Evolutionary conservation across 2,888 invertebrate genomes (phyloP).

Genomic region (Geophilus truncorum): DNA sequence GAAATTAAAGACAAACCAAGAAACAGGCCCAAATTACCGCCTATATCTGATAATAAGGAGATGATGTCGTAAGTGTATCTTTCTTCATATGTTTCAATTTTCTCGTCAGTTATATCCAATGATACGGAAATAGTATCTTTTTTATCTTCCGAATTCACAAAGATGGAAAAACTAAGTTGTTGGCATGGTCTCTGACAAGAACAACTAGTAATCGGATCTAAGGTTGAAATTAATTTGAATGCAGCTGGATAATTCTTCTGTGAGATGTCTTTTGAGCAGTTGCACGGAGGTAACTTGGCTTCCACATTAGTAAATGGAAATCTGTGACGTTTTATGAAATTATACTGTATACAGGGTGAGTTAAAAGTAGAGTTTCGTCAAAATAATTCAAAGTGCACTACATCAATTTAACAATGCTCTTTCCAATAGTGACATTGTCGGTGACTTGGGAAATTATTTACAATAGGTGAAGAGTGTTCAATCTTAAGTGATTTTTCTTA

Average conservation of each 20-base stretch:
- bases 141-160: background rate
- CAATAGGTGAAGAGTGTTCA: too few species aligned
- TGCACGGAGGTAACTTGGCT: background rate
- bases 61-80: background rate
- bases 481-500: too few species aligned
- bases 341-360: too few species aligned
- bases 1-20: background rate
- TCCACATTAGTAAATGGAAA: background rate
- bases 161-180: background rate
- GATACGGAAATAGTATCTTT: background rate
- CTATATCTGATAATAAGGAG: background rate
- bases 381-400: too few species aligned
- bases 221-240: background rate
- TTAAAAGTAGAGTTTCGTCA: too few species aligned
- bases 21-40: background rate
- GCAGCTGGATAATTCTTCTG: background rate
- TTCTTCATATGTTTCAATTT: background rate
- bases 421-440: too few species aligned
- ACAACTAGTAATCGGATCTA: background rate
- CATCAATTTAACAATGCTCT: too few species aligned
- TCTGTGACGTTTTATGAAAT: too few species aligned
- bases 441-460: too few species aligned
- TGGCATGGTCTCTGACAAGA: background rate
- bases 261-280: background rate
- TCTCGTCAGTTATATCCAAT: background rate